Percentiles rank a stretch among this genome's conserved stretches.
Evolutionary conservation across 2,797 vertebrate genomes (phyloP).

Genomic region (Mormyrops boulengeri): DNA sequence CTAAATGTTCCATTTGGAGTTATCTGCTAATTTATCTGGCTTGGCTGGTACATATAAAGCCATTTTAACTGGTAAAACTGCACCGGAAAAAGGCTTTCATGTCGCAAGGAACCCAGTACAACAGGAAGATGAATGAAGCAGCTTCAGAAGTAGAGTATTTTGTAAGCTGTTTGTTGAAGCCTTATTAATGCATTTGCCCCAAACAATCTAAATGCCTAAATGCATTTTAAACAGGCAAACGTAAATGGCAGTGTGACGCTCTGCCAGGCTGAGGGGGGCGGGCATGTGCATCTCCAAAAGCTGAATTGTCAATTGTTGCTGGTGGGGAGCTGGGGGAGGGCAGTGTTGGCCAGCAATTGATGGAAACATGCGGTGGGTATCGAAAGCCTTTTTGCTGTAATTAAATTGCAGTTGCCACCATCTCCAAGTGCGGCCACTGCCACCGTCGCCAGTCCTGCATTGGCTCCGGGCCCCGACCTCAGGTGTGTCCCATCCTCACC

Average conservation of each 20-base stretch:
- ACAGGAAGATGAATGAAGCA: background rate
- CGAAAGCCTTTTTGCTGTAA: conserved; percentile 5
- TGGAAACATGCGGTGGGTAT: conserved; percentile 18
- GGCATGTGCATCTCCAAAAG: background rate
- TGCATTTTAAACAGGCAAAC: background rate
- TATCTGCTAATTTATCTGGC: background rate
- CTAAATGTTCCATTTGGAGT: background rate
- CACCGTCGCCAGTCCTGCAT: background rate
- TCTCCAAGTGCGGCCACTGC: background rate
- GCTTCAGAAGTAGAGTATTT: background rate
- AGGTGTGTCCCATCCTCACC: conserved; percentile 13
- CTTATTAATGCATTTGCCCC: background rate
- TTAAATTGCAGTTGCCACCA: conserved; percentile 15
- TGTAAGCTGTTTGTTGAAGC: background rate
- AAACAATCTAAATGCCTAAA: background rate
- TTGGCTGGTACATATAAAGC: background rate
- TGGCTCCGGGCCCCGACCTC: background rate
- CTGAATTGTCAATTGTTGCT: background rate
- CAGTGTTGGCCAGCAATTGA: background rate
- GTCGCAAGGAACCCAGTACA: background rate
- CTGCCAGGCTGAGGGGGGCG: background rate
- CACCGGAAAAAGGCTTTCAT: background rate
- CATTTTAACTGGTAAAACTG: background rate
- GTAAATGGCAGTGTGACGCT: background rate
- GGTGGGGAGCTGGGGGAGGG: background rate